Conservation (phyloP, 2,113 vertebrate species). For the Odontesthes bonariensis region DNA sequence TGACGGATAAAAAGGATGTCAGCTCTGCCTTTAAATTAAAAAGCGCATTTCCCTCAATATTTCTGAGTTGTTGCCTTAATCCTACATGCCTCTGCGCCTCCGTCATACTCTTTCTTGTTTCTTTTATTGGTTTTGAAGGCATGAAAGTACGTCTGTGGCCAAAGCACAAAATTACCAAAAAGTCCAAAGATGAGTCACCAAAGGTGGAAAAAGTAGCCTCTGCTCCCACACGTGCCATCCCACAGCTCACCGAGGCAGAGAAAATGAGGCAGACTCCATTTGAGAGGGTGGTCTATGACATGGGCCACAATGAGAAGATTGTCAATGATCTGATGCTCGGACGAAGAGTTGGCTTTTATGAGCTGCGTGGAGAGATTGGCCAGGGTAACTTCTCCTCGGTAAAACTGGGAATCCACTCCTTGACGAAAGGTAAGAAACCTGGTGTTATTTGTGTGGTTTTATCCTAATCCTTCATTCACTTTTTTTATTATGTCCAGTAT, state of each 20-base stretch:
- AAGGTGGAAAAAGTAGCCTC: slow-evolving; percentile 25
- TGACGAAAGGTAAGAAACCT: slow-evolving; percentile 80
- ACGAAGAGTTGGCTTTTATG: slow-evolving; percentile 82
- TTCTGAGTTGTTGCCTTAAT: background rate
- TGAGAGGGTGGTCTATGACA: slow-evolving; percentile 80
- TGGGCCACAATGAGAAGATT: slow-evolving; percentile 77
- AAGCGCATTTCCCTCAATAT: background rate
- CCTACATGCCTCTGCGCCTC: background rate
- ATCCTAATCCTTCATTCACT: background rate
- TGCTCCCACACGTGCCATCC: slow-evolving; percentile 1
- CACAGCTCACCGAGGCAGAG: slow-evolving; percentile 61
- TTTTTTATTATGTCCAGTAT: background rate
- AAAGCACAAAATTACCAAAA: slow-evolving; percentile 64
- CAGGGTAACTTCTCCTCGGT: slow-evolving; percentile 84
- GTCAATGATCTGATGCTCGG: slow-evolving; percentile 77
- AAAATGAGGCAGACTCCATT: slow-evolving; percentile 71
- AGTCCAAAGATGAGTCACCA: slow-evolving; percentile 39
- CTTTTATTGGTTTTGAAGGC: slow-evolving; percentile 49
- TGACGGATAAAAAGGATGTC: background rate
- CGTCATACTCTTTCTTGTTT: background rate
- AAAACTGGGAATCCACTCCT: slow-evolving; percentile 79
- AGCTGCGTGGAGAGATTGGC: slow-evolving; percentile 83
- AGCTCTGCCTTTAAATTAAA: background rate
- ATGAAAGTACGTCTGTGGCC: slow-evolving; percentile 61
- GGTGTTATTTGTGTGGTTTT: background rate